Percentiles rank a stretch among this genome's conserved stretches.
Conservation (phyloP, 2,113 vertebrate species). For the Eudorcas thomsonii region DNA sequence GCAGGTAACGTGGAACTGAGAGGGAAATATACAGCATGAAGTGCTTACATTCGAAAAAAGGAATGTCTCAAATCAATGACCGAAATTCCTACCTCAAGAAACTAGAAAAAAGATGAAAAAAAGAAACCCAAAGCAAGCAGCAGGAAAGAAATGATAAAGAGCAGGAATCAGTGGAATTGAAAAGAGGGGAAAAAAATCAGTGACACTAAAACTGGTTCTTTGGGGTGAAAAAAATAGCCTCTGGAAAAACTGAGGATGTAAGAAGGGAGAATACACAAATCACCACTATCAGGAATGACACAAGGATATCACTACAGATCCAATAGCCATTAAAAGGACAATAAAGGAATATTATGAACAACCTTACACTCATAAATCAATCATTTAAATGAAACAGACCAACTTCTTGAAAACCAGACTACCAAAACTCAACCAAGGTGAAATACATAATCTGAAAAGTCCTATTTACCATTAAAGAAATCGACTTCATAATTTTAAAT, state of each 20-base stretch:
- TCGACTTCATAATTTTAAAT: not conserved
- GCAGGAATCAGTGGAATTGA: not conserved
- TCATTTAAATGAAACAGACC: not conserved
- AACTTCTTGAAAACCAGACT: not conserved
- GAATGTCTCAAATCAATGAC: not conserved
- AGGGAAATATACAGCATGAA: not conserved
- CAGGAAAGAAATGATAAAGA: not conserved
- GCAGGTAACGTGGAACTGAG: not conserved
- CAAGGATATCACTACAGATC: not conserved
- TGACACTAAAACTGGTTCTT: not conserved
- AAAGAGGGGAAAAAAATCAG: not conserved
- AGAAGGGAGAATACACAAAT: not conserved
- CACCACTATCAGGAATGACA: not conserved
- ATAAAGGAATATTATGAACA: not conserved
- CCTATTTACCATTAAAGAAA: not conserved
- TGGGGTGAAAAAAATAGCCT: not conserved
- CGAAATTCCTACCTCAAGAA: not conserved
- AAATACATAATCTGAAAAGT: not conserved
- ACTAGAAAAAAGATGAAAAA: not conserved
- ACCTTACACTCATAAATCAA: not conserved
- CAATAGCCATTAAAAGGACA: not conserved
- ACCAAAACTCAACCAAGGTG: not conserved
- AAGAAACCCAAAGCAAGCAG: not conserved
- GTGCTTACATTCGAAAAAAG: not conserved
- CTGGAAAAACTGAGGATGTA: not conserved